Percentiles rank a stretch among this genome's conserved stretches.
These are phyloP conservation scores for Sebastes glaucus DNA, from an alignment of 2,797 vertebrate genomes.

Conservation along the genomic window DNA sequence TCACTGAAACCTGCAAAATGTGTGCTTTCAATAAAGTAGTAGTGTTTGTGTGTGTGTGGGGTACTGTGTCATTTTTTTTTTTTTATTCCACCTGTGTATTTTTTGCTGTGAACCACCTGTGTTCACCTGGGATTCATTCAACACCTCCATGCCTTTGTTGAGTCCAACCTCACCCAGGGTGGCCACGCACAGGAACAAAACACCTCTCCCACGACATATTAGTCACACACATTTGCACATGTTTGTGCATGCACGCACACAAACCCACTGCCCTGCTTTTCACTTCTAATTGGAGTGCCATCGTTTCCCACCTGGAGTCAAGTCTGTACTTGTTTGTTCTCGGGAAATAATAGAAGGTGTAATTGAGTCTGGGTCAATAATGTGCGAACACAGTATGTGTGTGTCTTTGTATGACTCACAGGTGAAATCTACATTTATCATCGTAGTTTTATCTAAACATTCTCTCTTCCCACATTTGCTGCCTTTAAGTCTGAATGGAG, in stretches of 20 bases:
- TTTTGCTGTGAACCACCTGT: slow-evolving; percentile 23
- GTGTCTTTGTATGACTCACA: slow-evolving; percentile 23
- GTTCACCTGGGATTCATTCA: slow-evolving; percentile 58
- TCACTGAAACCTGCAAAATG: slow-evolving; percentile 36
- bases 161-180: slow-evolving; percentile 1
- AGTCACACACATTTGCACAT: background rate
- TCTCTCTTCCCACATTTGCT: slow-evolving; percentile 5
- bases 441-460: background rate
- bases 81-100: slow-evolving; percentile 19
- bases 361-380: slow-evolving; percentile 36
- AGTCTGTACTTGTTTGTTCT: slow-evolving; percentile 67
- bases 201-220: slow-evolving; percentile 29
- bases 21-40: background rate
- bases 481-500: slow-evolving; percentile 11
- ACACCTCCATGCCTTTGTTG: slow-evolving; percentile 29
- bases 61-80: background rate
- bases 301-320: slow-evolving; percentile 53
- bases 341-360: slow-evolving; percentile 40
- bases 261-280: slow-evolving; percentile 22
- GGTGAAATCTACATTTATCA: slow-evolving; percentile 3
- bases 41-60: background rate
- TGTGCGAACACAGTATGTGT: background rate
- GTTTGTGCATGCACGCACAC: slow-evolving; percentile 10
- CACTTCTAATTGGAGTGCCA: slow-evolving; percentile 62
- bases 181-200: slow-evolving; percentile 12